Conservation (phyloP, 2,797 vertebrate genomes). For the Acanthurus leucopareius region DNA sequence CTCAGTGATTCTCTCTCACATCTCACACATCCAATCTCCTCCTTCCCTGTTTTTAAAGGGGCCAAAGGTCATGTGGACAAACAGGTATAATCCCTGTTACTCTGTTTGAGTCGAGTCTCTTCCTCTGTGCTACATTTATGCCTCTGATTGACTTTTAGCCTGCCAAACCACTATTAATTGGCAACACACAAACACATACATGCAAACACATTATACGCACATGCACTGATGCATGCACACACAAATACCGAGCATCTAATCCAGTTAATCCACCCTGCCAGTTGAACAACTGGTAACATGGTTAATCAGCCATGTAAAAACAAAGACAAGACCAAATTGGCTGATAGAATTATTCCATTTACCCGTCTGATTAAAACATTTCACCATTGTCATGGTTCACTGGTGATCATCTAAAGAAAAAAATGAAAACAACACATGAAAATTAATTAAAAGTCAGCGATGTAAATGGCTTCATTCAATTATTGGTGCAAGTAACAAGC, state of each 20-base stretch:
- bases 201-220: slow-evolving; percentile 34
- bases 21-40: neutral
- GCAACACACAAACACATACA: slow-evolving; percentile 40
- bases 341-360: slow-evolving; percentile 84
- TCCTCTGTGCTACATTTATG: slow-evolving; percentile 47
- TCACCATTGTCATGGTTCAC: slow-evolving; percentile 74
- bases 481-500: slow-evolving; percentile 76
- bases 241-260: slow-evolving; percentile 72
- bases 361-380: slow-evolving; percentile 81
- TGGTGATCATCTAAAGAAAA: slow-evolving; percentile 67
- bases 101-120: slow-evolving; percentile 22
- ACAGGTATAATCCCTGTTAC: slow-evolving; percentile 23
- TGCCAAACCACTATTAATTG: slow-evolving; percentile 68
- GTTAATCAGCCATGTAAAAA: slow-evolving; percentile 83
- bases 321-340: slow-evolving; percentile 81
- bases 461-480: slow-evolving; percentile 78
- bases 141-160: slow-evolving; percentile 70
- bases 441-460: slow-evolving; percentile 82
- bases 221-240: slow-evolving; percentile 36
- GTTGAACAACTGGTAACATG: slow-evolving; percentile 78
- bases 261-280: slow-evolving; percentile 77
- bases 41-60: neutral
- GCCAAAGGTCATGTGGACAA: slow-evolving; percentile 15
- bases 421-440: slow-evolving; percentile 65
- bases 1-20: neutral